Percentiles rank a stretch among this genome's conserved stretches.
phyloP scores from a whole-genome alignment of 2,113 vertebrate species.

The Polypterus bichir region DNA sequence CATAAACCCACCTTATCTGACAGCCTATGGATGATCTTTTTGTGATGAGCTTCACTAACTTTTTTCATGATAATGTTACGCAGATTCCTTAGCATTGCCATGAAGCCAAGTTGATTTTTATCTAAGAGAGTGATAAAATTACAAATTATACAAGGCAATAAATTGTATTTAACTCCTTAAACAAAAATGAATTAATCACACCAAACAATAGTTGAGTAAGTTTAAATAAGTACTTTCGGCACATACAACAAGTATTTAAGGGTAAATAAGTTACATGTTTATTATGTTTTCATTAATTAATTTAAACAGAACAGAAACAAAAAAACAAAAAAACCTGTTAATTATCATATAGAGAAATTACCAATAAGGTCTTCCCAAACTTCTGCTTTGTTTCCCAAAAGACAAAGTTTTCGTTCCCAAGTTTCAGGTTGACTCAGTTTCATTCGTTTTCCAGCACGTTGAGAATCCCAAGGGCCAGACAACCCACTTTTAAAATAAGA shows the following conservation, averaged over 20 bases:
- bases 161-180: background rate
- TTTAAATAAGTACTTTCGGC: background rate
- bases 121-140: conserved; percentile 38
- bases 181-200: background rate
- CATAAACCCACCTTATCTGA: conserved; percentile 43
- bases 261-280: too few relatives aligned
- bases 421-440: conserved; percentile 57
- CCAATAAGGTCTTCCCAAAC: conserved; percentile 76
- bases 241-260: too few relatives aligned
- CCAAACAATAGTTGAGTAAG: background rate
- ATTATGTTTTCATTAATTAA: too few relatives aligned
- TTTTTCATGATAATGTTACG: conserved; percentile 61
- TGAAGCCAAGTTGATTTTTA: conserved; percentile 64
- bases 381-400: conserved; percentile 53
- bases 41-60: conserved; percentile 64
- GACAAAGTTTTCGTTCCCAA: conserved; percentile 66
- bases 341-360: conserved; percentile 18
- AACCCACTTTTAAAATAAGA: conserved; percentile 57
- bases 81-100: conserved; percentile 82
- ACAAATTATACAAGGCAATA: background rate
- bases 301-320: too few relatives aligned
- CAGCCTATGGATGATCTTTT: conserved; percentile 49
- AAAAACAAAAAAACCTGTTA: too few relatives aligned
- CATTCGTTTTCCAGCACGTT: conserved; percentile 60
- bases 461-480: conserved; percentile 59